Evolutionary conservation across 2,113 vertebrate species (phyloP), one percentile per base, ranked within the genome.

Genomic region (Donacobius atricapilla): DNA sequence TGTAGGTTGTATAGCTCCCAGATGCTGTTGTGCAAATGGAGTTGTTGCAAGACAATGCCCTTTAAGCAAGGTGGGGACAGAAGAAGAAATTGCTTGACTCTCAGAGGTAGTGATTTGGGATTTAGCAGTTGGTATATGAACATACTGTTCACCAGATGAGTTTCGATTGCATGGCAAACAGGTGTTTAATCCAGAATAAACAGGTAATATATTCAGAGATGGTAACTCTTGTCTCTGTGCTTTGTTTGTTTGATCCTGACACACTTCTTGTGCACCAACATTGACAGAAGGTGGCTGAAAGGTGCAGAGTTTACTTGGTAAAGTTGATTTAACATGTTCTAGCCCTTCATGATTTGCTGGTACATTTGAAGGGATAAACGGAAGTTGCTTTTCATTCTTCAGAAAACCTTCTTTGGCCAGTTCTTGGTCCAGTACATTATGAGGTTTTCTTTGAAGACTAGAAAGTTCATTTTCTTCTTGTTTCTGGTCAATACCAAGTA

Each of bases 1-100:
- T 44, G 83, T 7, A 64, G 97, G 42, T 15, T 94, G 92, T 3
- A 98, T 89, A 33, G 95, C 54, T 78, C 96, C 97, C 56, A 99
- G 44, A 82, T 98, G 98, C 57, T 98, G 98, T 44, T 97, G 98
- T 71, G 97, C 83, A 90, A 98, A 96, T 27, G 98, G 95, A 72
- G 98, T 20, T 14, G 78, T 89, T 37, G 98, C 97, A 20, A 98
- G 83, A 30, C 98, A 90, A 54, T n/a, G 92, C 13, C 96, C 97
- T 51, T 97, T 61, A 56, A 98, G 94, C 53, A 98, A 91, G 0
- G 96, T 51, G 37, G 98, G 98, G 81, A 98, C 48, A 80, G 96
- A 87, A 75, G 97, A 51, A 83, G 98, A 53, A 84, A 96, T 6
- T 24, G 94, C 88, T 56, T 97, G 94, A 63, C 92, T 65, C 47